Evolutionary conservation across 1,140 invertebrate species (phyloP).

Genomic region (Holotrichia oblita): DNA sequence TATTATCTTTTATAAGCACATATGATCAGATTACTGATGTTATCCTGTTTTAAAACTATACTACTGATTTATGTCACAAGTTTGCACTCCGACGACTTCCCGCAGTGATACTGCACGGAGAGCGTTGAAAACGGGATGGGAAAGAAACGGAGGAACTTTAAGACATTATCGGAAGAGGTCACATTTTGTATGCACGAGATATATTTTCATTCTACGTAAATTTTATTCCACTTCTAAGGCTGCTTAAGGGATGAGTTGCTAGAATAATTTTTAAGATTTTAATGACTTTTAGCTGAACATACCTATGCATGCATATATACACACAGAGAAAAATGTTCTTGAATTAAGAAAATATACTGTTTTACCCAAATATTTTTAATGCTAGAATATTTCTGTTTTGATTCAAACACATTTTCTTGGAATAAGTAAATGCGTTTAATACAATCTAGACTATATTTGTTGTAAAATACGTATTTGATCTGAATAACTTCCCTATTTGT

Average conservation of each 20-base stretch:
- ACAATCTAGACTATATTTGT: too few relatives aligned
- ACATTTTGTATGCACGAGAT: slow-evolving; percentile 21
- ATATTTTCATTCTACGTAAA: slow-evolving; percentile 1
- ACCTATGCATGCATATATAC: too few relatives aligned
- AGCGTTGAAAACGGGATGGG: background rate
- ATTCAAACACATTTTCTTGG: too few relatives aligned
- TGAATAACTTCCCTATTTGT: too few relatives aligned
- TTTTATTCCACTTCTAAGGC: slow-evolving; percentile 9
- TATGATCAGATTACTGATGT: slow-evolving; percentile 41
- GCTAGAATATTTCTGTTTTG: too few relatives aligned
- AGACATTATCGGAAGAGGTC: slow-evolving; percentile 14
- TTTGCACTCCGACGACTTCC: slow-evolving; percentile 21
- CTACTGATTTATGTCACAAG: slow-evolving; percentile 38
- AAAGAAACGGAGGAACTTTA: background rate
- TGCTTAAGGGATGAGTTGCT: background rate
- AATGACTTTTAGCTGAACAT: too few relatives aligned
- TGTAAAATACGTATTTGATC: too few relatives aligned
- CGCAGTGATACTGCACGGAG: background rate
- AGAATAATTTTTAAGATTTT: background rate
- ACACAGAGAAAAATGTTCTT: too few relatives aligned
- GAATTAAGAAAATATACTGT: too few relatives aligned
- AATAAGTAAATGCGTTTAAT: too few relatives aligned
- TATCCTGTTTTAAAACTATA: slow-evolving; percentile 40
- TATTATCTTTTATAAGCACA: slow-evolving; percentile 42
- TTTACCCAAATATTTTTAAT: too few relatives aligned